phyloP scores from a whole-genome alignment of 2,888 invertebrate species.

The Trissolcus brochymenae region DNA sequence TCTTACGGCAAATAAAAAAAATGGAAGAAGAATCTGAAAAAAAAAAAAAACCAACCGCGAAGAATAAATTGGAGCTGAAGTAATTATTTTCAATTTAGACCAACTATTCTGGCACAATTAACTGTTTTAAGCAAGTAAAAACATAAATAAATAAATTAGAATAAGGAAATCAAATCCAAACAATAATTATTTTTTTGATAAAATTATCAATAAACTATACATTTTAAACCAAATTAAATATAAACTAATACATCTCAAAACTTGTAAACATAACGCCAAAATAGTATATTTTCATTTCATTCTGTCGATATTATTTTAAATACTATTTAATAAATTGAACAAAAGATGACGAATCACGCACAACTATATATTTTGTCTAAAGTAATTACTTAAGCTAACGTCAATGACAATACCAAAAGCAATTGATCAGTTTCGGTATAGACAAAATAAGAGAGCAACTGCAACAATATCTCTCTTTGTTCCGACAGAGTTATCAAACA shows the following conservation, averaged over 20 bases:
- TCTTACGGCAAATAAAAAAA: slow-evolving; percentile 26
- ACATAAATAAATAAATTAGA: not conserved
- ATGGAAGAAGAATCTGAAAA: slow-evolving; percentile 10
- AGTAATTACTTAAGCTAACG: slow-evolving; percentile 29
- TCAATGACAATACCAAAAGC: slow-evolving; percentile 25
- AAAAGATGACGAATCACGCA: no score
- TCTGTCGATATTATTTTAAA: no score
- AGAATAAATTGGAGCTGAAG: slow-evolving; percentile 13
- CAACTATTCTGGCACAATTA: not conserved
- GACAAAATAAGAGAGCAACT: slow-evolving; percentile 9
- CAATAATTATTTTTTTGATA: no score
- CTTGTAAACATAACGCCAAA: no score
- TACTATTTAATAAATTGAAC: no score
- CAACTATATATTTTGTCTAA: no score
- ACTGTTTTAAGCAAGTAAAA: not conserved
- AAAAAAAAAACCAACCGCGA: slow-evolving; percentile 18
- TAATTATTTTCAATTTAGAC: slow-evolving; percentile 22
- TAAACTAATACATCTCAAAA: no score
- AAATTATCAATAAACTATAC: no score
- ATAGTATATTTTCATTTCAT: no score
- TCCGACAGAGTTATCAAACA: not conserved
- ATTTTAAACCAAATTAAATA: no score
- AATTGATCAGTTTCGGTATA: slow-evolving; percentile 21
- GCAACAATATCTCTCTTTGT: slow-evolving; percentile 3
- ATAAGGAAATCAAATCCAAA: no score